Base-by-base conservation (phyloP, 2,888 invertebrate species). In the Clepsis dumicolana region DNA sequence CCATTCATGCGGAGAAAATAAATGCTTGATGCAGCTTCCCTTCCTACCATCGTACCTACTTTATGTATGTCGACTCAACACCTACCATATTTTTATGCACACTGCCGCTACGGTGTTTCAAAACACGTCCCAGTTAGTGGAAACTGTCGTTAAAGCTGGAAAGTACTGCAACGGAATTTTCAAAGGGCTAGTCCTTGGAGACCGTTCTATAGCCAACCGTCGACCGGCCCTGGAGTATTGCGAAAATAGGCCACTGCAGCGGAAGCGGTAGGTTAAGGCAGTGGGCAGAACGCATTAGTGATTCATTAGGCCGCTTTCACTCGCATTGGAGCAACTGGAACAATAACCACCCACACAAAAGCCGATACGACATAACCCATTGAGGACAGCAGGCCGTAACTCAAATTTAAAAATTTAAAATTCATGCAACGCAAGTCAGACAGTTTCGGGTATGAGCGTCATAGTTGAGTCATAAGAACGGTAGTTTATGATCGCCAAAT, bases 281-380 rank as follows among this genome's bases (percentile, higher is more conserved):
- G 84, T 84, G 84, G 86, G 86, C 80, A 84, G 85, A 78, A 72
- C 81, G 74, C 84, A 88, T 88, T 88, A 88, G 79, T 78, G 81
- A 89, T 87, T 89, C 88, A 88, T 89, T 84, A 85, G 77, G 14
- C 77, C 74, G 83, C 88, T 89, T 88, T 88, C 89, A 85, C 87
- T 81, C 72, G 77, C 75, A 71, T 74, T 76, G 77, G 74, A 77
- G 65, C 70, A 77, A 86, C 80, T 84, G 80, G 82, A 84, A 87
- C 88, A 86, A 88, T 85, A 84, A 83, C 81, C 80, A 82, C 86
- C 85, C 79, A 82, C 85, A 71, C 77, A 73, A 71, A 68, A 73
- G 52, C 59, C 59, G 64, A 59, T 59, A 48, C 38, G 32, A 59
- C 68, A 63, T 41, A 63, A 52, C 8, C 68, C 41, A 64, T 52